Conservation (phyloP, 2,888 invertebrate genomes). For the Drosophila flavopinicola region DNA sequence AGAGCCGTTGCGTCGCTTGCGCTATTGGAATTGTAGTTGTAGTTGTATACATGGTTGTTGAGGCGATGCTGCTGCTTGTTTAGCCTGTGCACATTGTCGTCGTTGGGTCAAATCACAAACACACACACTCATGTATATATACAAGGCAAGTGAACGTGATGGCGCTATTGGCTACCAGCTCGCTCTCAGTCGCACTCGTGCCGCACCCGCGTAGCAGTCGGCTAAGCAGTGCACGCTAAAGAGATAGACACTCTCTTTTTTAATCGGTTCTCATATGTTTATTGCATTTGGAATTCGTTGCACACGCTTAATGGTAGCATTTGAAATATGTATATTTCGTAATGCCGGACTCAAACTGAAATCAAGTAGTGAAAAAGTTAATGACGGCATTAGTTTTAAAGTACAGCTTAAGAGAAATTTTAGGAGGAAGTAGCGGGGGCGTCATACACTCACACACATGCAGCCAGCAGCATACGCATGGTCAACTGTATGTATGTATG, state of each 20-base stretch:
- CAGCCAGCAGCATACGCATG: constrained; percentile 26
- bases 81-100: constrained; percentile 72
- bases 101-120: constrained; percentile 67
- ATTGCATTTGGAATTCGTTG: constrained; percentile 30
- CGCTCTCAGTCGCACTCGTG: constrained; percentile 38
- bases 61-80: constrained; percentile 38
- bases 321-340: constrained; percentile 1
- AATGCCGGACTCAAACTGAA: constrained; percentile 7
- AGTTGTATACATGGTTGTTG: constrained; percentile 33
- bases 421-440: constrained; percentile 21
- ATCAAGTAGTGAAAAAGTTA: constrained; percentile 1
- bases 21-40: constrained; percentile 62
- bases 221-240: constrained; percentile 47
- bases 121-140: constrained; percentile 14
- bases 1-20: constrained; percentile 30
- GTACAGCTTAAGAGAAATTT: constrained; percentile 20
- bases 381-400: constrained; percentile 16
- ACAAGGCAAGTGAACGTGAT: constrained; percentile 8
- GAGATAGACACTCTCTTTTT: constrained; percentile 41
- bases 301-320: constrained; percentile 20
- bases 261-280: neutral
- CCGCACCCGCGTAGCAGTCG: constrained; percentile 25
- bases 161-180: constrained; percentile 29
- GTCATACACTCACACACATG: constrained; percentile 20
- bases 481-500: constrained; percentile 30